A percentile compares a stretch with the other conserved stretches of the same genome.
Evolutionary conservation across 2,888 invertebrate genomes (phyloP).

Genomic region (Diploptera punctata): DNA sequence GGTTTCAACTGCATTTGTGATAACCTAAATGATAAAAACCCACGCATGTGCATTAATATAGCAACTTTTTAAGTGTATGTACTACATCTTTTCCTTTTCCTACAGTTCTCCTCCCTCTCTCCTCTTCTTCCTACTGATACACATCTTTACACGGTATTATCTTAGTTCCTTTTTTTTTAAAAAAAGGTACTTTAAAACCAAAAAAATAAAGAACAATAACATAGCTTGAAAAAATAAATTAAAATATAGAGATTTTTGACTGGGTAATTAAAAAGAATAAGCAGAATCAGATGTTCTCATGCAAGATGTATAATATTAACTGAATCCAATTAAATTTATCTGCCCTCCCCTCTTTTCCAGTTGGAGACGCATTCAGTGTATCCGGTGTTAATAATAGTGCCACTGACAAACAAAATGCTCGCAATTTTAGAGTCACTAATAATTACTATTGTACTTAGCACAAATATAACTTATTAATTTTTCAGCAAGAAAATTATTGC

Average conservation of each 20-base stretch:
- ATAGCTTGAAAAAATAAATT: slow-evolving; percentile 19
- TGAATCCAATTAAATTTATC: background rate
- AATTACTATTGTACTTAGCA: slow-evolving; percentile 27
- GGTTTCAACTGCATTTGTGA: slow-evolving; percentile 22
- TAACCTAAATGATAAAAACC: slow-evolving; percentile 17
- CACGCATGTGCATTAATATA: slow-evolving; percentile 24
- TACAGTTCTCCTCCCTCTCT: background rate
- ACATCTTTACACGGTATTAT: background rate
- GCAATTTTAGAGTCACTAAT: slow-evolving; percentile 28
- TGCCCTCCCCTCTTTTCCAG: slow-evolving; percentile 9
- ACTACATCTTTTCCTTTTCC: background rate
- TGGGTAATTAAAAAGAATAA: background rate
- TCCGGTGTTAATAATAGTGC: slow-evolving; percentile 16
- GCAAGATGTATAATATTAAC: background rate
- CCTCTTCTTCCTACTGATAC: background rate
- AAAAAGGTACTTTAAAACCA: slow-evolving; percentile 18
- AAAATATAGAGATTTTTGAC: slow-evolving; percentile 2
- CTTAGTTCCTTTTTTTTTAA: slow-evolving; percentile 30
- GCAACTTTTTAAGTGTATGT: slow-evolving; percentile 23
- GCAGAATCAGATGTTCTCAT: background rate
- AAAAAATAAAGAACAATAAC: background rate
- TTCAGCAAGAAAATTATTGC: slow-evolving; percentile 18
- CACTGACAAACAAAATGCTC: slow-evolving; percentile 29
- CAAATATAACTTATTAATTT: slow-evolving; percentile 25
- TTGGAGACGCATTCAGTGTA: slow-evolving; percentile 22